A percentile compares a stretch with the other conserved stretches of the same genome.
These are phyloP conservation scores for Podarcis raffonei DNA, from an alignment of 2,113 vertebrate species.

Conservation along the genomic window DNA sequence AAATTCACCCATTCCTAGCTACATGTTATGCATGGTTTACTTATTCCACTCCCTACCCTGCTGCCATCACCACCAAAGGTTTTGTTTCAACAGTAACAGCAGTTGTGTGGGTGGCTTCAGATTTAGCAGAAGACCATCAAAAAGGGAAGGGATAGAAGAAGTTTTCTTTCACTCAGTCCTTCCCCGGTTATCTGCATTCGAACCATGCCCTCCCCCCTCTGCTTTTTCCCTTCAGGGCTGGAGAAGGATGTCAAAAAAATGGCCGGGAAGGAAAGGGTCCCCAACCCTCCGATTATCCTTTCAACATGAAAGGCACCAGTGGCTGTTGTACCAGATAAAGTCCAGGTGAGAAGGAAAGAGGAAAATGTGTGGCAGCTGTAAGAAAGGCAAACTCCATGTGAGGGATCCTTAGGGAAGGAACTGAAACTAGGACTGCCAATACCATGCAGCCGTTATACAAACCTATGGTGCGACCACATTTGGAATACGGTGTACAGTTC, in stretches of 20 bases:
- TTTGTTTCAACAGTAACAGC: neutral
- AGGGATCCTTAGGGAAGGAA: too few relatives aligned
- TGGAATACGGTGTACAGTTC: too few relatives aligned
- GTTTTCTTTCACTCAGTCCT: neutral
- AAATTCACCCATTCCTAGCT: neutral
- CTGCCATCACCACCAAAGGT: too few relatives aligned
- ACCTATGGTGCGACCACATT: too few relatives aligned
- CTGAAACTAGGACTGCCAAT: too few relatives aligned
- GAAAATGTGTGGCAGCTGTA: too few relatives aligned
- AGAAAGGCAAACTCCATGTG: too few relatives aligned
- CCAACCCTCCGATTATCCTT: neutral
- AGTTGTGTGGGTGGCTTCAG: neutral
- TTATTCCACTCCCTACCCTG: neutral
- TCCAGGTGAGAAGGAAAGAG: neutral
- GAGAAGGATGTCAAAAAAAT: neutral
- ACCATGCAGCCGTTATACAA: too few relatives aligned
- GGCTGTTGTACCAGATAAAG: neutral
- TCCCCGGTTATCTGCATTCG: neutral
- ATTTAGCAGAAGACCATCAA: neutral
- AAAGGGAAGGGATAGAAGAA: neutral
- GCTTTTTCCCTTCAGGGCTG: neutral
- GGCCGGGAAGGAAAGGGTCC: neutral
- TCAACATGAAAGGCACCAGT: neutral
- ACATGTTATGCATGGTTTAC: neutral
- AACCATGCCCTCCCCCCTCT: neutral